These are phyloP conservation scores for Beroe ovata DNA, from an alignment of 37 sponge, comb jelly and placozoan genomes.

Conservation along the genomic window DNA sequence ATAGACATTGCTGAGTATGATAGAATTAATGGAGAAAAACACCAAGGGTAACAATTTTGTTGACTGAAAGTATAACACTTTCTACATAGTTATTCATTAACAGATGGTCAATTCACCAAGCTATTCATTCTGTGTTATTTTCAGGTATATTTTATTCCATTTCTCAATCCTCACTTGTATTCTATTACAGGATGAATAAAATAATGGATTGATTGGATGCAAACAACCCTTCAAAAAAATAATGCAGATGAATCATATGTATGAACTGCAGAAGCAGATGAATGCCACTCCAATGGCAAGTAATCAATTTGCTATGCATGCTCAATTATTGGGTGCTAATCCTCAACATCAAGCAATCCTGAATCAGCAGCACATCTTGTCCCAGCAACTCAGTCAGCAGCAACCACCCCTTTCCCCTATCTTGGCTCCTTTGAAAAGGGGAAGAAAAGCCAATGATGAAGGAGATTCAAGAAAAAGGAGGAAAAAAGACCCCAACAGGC, in stretches of 20 bases:
- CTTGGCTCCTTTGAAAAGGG: slow-evolving; percentile 32
- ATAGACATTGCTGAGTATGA: too few relatives aligned
- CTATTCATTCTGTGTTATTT: too few relatives aligned
- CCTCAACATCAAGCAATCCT: slow-evolving; percentile 64
- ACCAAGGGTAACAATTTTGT: too few relatives aligned
- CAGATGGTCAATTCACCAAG: too few relatives aligned
- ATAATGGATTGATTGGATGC: slow-evolving; percentile 34
- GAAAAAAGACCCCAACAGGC: slow-evolving; percentile 62
- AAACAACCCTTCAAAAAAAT: not conserved
- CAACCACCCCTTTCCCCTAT: slow-evolving; percentile 36
- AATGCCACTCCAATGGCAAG: slow-evolving; percentile 53
- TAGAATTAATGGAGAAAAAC: too few relatives aligned
- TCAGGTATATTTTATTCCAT: too few relatives aligned
- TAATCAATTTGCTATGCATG: slow-evolving; percentile 57
- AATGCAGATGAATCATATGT: slow-evolving; percentile 67
- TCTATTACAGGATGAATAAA: not conserved
- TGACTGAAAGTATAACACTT: too few relatives aligned
- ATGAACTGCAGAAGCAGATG: slow-evolving; percentile 67
- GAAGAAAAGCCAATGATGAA: slow-evolving; percentile 30
- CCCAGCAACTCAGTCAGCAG: slow-evolving; percentile 42
- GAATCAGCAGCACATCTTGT: slow-evolving; percentile 33
- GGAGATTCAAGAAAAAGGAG: slow-evolving; percentile 40
- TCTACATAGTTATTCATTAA: too few relatives aligned
- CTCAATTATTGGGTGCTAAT: slow-evolving; percentile 40
- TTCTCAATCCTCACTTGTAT: too few relatives aligned